Base-by-base conservation (phyloP, 2,113 vertebrate genomes). In the Lagenorhynchus albirostris region DNA sequence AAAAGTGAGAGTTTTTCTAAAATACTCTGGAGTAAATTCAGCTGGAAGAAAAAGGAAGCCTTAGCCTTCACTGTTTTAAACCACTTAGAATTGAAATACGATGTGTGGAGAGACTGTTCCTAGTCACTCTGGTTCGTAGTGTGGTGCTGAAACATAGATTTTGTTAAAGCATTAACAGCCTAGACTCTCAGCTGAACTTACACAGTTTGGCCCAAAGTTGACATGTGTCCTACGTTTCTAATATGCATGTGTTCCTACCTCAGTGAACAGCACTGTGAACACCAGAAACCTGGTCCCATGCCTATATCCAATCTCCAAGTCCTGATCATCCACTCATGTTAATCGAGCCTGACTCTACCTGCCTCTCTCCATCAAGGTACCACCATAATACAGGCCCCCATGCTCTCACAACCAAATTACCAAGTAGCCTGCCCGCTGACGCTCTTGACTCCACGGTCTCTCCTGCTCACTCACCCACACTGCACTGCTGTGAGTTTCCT, bases 1-100 rank as follows among this genome's bases (percentile, higher is more conserved):
- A 62, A 71, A 82, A 83, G 23, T 63, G 3, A 62, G 26, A 4
- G 2, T 53, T 92, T 79, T 93, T 80, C 86, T 77, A 60, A 94
- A 95, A 89, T 58, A 15, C 36, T 92, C 2, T 95, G 73, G 50
- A 80, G 36, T 79, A 84, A 93, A 93, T 67, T 94, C 36, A 89
- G 73, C 67, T 70, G 4, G 41, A 63, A 92, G 41, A 82, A 84
- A 31, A 67, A 67, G n/a, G 9, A 83, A 36, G 58, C 29, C 18
- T 82, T 65, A 62, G 38, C 41, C 29, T 53, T 88, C 15, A 50
- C 47, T 94, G 50, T 71, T 94, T 87, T n/a, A 20, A n/a, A 50
- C 4, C 41, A 82, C 6, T 50, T 76, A 70, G n/a, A 89, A 89
- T 92, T 89, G 70, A 89, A 92, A 85, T 21, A 58, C 10, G 29